Conservation (phyloP, 1,140 invertebrate species). For the Hypsibius dujardini region DNA sequence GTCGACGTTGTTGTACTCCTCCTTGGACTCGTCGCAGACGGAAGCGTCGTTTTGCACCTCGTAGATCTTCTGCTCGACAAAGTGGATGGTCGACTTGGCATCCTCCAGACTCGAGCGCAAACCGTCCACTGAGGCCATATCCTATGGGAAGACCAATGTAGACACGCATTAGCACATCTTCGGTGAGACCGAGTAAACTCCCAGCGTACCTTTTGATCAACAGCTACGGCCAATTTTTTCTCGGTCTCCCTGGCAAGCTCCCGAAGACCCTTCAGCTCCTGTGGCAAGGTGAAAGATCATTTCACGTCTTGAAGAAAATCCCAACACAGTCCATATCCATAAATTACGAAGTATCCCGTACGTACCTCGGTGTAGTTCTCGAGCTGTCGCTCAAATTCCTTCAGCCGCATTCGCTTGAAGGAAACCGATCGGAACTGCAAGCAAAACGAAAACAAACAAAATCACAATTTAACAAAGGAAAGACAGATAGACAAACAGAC, state of each 20-base stretch:
- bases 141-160: not conserved
- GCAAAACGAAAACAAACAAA: not conserved
- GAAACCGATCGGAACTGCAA: slow-evolving; percentile 5
- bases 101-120: not conserved
- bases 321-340: too few species aligned
- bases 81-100: not conserved
- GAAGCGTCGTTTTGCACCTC: slow-evolving; percentile 12
- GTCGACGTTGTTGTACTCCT: not conserved
- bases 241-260: not conserved
- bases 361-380: not conserved
- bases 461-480: not conserved
- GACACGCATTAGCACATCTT: not conserved
- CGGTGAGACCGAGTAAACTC: too few species aligned
- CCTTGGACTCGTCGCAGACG: not conserved
- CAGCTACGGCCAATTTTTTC: not conserved
- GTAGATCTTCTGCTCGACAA: not conserved
- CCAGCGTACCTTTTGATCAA: not conserved
- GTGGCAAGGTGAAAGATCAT: too few species aligned
- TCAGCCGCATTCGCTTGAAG: slow-evolving; percentile 12
- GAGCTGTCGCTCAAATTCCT: not conserved
- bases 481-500: not conserved
- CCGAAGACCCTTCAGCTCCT: not conserved
- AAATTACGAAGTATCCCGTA: not conserved
- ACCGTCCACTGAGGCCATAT: not conserved
- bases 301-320: too few species aligned